phyloP scores from a whole-genome alignment of 2,113 vertebrate species.

The Cyprinus carpio region DNA sequence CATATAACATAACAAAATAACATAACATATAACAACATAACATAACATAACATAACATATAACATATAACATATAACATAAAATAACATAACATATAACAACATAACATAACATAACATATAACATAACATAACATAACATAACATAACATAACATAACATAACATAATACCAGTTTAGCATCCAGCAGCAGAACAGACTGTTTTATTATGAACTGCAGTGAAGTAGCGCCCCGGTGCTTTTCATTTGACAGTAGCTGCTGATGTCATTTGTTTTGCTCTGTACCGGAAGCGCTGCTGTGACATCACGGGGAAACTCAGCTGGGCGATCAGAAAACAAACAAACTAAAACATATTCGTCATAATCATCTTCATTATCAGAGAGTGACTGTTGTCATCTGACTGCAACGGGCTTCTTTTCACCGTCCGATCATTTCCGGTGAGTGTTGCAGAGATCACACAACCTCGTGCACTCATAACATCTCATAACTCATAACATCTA shows the following conservation, averaged over 20 bases:
- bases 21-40: too few species aligned
- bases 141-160: too few species aligned
- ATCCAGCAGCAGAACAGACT: too few species aligned
- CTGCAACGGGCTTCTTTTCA: not conserved
- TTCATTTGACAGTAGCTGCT: not conserved
- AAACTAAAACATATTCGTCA: not conserved
- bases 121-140: too few species aligned
- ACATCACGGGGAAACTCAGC: not conserved
- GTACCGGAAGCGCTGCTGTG: conserved; percentile 21
- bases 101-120: too few species aligned
- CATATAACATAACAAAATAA: too few species aligned
- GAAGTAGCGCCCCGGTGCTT: not conserved
- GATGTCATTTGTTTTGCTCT: conserved; percentile 33
- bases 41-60: too few species aligned
- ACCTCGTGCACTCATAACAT: not conserved
- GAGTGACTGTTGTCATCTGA: not conserved
- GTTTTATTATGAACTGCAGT: too few species aligned
- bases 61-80: too few species aligned
- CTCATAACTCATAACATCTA: not conserved
- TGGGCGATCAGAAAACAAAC: not conserved
- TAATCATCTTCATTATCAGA: not conserved
- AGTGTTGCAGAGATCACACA: not conserved
- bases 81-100: too few species aligned
- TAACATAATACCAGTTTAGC: too few species aligned
- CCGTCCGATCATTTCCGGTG: not conserved